Conservation (phyloP, 1,140 invertebrate genomes). For the Ceratina japonica region DNA sequence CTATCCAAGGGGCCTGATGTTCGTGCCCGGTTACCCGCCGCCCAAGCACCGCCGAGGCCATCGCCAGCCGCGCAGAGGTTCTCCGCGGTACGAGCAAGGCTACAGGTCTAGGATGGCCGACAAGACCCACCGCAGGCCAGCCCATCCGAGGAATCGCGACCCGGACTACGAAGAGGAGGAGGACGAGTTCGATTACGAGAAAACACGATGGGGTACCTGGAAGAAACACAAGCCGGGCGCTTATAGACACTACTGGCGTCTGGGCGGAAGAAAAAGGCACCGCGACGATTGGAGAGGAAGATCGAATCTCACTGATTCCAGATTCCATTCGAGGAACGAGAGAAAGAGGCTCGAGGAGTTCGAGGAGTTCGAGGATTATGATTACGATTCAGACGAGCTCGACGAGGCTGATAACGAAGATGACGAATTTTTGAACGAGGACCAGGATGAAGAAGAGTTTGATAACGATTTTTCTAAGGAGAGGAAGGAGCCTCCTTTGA, state of each 20-base stretch:
- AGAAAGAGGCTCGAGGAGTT: constrained; percentile 19
- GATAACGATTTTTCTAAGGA: constrained; percentile 58
- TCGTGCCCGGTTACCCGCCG: constrained; percentile 42
- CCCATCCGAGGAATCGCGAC: constrained; percentile 40
- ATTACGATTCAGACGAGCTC: background rate
- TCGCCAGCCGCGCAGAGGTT: constrained; percentile 18
- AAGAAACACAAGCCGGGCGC: constrained; percentile 17
- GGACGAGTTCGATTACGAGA: constrained; percentile 45
- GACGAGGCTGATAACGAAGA: constrained; percentile 48
- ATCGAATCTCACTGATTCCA: constrained; percentile 30
- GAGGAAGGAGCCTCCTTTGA: constrained; percentile 62
- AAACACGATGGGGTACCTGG: constrained; percentile 28
- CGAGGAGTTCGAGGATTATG: constrained; percentile 53
- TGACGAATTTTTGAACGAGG: constrained; percentile 53
- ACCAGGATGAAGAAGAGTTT: constrained; percentile 56
- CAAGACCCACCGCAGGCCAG: constrained; percentile 10
- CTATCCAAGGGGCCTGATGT: constrained; percentile 22
- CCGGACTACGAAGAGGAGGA: constrained; percentile 49
- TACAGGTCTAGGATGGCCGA: background rate
- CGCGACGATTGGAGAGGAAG: constrained; percentile 29
- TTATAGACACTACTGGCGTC: constrained; percentile 17
- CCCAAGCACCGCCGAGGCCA: constrained; percentile 22
- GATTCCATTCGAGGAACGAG: background rate
- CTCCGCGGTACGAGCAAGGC: constrained; percentile 24
- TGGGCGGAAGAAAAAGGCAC: constrained; percentile 19